Base-by-base conservation (phyloP, 2,113 vertebrate species). In the Oncorhynchus kisutch region DNA sequence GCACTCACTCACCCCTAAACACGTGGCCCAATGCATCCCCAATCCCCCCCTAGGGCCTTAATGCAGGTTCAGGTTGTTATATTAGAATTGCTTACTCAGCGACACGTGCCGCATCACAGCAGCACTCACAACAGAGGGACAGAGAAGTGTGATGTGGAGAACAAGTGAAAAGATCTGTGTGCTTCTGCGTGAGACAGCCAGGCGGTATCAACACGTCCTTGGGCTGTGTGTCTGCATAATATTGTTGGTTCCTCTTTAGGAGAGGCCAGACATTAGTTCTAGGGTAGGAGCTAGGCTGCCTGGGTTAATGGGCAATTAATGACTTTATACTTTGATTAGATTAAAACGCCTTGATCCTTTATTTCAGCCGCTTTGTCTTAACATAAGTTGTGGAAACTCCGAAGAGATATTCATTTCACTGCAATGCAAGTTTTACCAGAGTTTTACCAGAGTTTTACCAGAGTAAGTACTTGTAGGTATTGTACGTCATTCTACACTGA, bases 141-240 rank as follows among this genome's bases (percentile, higher is more conserved):
- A 29, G 5, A 59, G 48, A 62, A 62, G 20, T 62, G 59, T 62
- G 12, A 54, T 70, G 59, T 39, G 49, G 24, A 70, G 54, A 60
- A 68, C 51, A 5, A 73, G 31, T 68, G 64, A 60, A 49, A 73
- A 78, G 29, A 29, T 13, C 62, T 62, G n/a, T 20, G 69, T 5
- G 24, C 77, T 70, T 2, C 8, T 45, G 70, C 31, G 65, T 69
- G 59, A 82, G 39, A 45, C 39, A 45, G 39, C 39, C 39, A 54
- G 51, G 78, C 72, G 71, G 39, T 60, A 72, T 60, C 51, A 68
- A 70, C 71, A 77, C 74, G 67, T 73, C 59, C 78, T 84, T 75
- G 71, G 25, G 67, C 39, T 70, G 34, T 24, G 69, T 76, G 51
- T 72, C 68, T 71, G 68, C 24, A 54, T 67, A 48, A 71, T 59